Conservation (phyloP, 2,888 invertebrate species). For the Ernsta delagoae region DNA sequence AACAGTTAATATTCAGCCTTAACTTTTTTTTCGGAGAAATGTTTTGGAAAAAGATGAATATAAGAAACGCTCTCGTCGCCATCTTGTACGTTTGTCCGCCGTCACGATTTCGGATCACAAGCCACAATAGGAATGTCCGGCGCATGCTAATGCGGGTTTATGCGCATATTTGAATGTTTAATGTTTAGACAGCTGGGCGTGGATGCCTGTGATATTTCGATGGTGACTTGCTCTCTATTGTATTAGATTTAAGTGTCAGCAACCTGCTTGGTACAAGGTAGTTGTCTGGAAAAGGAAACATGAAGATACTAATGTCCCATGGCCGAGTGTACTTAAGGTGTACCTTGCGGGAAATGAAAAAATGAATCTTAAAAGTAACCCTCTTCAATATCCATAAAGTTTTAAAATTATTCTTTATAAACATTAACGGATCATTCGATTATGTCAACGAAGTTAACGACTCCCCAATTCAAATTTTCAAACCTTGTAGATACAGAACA, state of each 20-base stretch:
- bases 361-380: neutral
- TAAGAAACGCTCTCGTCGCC: slow-evolving; percentile 41
- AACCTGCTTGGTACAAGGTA: slow-evolving; percentile 5
- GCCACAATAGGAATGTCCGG: slow-evolving; percentile 70
- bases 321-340: neutral
- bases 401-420: too few species aligned
- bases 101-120: slow-evolving; percentile 78
- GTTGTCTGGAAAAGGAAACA: neutral
- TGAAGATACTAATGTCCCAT: neutral
- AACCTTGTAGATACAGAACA: too few species aligned
- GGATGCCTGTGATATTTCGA: slow-evolving; percentile 32
- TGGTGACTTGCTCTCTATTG: slow-evolving; percentile 30
- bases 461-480: too few species aligned
- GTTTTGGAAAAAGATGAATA: too few species aligned
- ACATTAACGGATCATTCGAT: too few species aligned
- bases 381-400: neutral
- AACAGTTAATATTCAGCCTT: too few species aligned
- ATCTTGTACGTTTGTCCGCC: slow-evolving; percentile 50
- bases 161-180: slow-evolving; percentile 72
- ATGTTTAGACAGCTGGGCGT: slow-evolving; percentile 45
- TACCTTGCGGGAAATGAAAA: neutral
- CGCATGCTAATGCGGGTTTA: slow-evolving; percentile 69
- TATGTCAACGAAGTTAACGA: too few species aligned
- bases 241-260: slow-evolving; percentile 29
- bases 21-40: too few species aligned